Evolutionary conservation across 2,113 vertebrate genomes (phyloP).

Genomic region (Seriola rivoliana): DNA sequence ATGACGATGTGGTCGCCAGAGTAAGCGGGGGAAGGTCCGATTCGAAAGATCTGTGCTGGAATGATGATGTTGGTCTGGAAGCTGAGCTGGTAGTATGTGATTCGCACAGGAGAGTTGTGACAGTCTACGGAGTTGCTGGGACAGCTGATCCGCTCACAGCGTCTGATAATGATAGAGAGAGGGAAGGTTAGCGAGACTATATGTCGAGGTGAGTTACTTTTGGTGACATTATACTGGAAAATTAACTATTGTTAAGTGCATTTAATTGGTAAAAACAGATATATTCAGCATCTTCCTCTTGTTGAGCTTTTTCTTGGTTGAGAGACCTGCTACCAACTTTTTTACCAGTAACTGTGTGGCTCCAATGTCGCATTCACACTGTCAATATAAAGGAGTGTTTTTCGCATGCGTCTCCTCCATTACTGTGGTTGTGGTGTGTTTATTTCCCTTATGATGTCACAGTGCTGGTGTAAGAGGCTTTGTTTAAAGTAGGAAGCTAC

Average conservation of each 20-base stretch:
- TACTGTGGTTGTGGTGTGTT: not conserved
- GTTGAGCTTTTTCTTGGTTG: too few species aligned
- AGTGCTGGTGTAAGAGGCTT: too few species aligned
- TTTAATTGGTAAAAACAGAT: not conserved
- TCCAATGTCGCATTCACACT: too few species aligned
- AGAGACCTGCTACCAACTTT: too few species aligned
- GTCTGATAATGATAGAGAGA: slow-evolving; percentile 76
- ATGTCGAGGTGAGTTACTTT: not conserved
- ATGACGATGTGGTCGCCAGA: slow-evolving; percentile 91
- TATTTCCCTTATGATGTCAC: too few species aligned
- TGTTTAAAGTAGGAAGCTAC: too few species aligned
- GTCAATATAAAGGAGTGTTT: too few species aligned
- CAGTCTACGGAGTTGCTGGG: slow-evolving; percentile 88
- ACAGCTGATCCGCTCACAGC: slow-evolving; percentile 90
- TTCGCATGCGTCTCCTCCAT: too few species aligned
- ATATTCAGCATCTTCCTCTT: not conserved
- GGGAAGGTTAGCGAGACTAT: not conserved
- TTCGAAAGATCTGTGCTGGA: slow-evolving; percentile 94
- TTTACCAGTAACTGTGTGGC: too few species aligned
- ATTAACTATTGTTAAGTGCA: not conserved
- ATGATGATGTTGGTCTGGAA: slow-evolving; percentile 92
- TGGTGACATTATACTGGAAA: not conserved
- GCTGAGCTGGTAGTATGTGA: slow-evolving; percentile 93
- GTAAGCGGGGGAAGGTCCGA: slow-evolving; percentile 91
- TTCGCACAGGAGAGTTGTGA: slow-evolving; percentile 88